Evolutionary conservation across 2,113 vertebrate species (phyloP), one percentile per base, ranked within the genome.

Genomic region (Addax nasomaculatus): DNA sequence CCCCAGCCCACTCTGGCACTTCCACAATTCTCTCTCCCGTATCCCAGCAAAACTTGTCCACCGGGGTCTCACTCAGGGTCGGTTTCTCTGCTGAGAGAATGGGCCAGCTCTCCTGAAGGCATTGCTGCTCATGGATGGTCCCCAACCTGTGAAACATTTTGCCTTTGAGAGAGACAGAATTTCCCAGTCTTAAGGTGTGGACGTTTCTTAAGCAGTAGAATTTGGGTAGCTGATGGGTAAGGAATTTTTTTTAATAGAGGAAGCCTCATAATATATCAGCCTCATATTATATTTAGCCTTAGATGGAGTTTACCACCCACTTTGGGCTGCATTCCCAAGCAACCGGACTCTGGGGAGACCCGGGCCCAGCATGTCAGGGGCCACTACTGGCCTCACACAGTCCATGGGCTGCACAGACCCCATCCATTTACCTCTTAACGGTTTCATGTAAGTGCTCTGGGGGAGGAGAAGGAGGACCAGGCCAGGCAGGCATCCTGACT

Each of bases 61-160:
- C 3, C 8, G 0, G 0, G 0, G 30, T 10, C n/a, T 62, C 49
- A n/a, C 76, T 39, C 3, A 1, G 36, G 39, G 53, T 8, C 17
- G 7, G 3, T 23, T 55, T 39, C 23, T 39, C 13, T 45, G 90
- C 57, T 25, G 27, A 27, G 5, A 47, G 27, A 39, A 49, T 0
- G n/a, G 21, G 30, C 47, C 10, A 33, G 6, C 9, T 13, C 7
- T 60, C 62, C 25, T 45, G 23, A 1, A 3, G 29, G 7, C 79
- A 4, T 6, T 14, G 70, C 30, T 6, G 1, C 1, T 7, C 1
- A 1, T 9, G 13, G 17, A 55, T 33, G 51, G 17, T n/a, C 47
- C 45, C 16, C 15, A 39, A 14, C 17, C 11, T 7, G 6, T n/a
- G 3, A 53, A 47, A 64, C 6, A 33, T 39, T 3, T 5, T 8